Evolutionary conservation across 2,113 vertebrate species (phyloP).

Genomic region (Australoheros scitulus): DNA sequence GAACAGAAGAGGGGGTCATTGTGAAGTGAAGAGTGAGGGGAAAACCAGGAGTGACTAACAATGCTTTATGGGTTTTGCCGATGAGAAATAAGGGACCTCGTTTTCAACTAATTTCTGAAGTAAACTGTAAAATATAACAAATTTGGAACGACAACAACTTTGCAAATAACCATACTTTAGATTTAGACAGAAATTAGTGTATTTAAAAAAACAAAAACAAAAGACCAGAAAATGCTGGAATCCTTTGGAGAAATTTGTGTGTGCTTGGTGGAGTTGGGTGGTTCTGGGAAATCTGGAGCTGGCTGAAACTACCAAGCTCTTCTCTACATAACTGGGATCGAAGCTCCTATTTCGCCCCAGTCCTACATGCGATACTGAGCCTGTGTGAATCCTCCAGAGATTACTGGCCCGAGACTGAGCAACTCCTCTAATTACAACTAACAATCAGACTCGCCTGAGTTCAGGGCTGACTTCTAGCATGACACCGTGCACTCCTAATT

Average conservation of each 20-base stretch:
- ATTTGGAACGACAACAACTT: not conserved
- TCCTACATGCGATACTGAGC: constrained; percentile 57
- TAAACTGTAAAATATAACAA: not conserved
- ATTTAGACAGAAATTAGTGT: not conserved
- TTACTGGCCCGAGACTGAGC: constrained; percentile 58
- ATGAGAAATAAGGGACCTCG: not conserved
- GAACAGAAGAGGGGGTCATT: constrained; percentile 48
- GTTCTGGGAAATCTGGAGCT: constrained; percentile 36
- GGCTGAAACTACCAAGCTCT: constrained; percentile 53
- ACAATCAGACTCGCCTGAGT: constrained; percentile 68
- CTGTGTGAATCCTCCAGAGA: constrained; percentile 62
- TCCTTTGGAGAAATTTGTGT: not conserved
- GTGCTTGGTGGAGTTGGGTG: not conserved
- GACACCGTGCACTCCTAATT: constrained; percentile 53
- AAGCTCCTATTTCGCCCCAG: constrained; percentile 64
- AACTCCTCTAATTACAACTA: constrained; percentile 76
- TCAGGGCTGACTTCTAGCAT: constrained; percentile 62
- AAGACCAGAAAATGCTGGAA: not conserved
- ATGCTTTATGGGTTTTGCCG: constrained; percentile 9
- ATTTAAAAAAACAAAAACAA: not conserved
- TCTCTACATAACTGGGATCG: constrained; percentile 26
- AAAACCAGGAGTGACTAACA: constrained; percentile 16
- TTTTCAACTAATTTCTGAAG: not conserved
- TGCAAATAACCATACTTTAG: not conserved
- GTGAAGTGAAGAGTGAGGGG: constrained; percentile 37